A percentile compares a stretch with the other conserved stretches of the same genome.
These are phyloP conservation scores for Epinotia ramella DNA, from an alignment of 2,888 invertebrate genomes.

Conservation along the genomic window DNA sequence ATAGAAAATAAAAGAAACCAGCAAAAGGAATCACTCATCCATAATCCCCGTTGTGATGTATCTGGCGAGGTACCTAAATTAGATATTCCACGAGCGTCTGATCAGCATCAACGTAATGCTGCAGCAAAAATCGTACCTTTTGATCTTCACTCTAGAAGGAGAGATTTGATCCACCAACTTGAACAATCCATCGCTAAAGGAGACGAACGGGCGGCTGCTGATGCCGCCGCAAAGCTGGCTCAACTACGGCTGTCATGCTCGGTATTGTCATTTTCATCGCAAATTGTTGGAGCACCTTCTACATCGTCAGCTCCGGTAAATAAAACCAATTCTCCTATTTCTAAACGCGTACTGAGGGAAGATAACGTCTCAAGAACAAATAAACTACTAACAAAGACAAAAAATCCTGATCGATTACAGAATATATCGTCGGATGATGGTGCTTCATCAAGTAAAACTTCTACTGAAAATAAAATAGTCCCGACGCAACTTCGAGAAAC, in stretches of 20 bases:
- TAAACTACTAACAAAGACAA: not conserved
- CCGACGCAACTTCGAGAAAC: not conserved
- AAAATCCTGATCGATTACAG: slow-evolving; percentile 6
- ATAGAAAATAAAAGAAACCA: slow-evolving; percentile 5
- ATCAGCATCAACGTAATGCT: slow-evolving; percentile 17
- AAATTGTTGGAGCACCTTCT: slow-evolving; percentile 66
- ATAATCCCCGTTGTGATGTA: not conserved
- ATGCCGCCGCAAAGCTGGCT: slow-evolving; percentile 91
- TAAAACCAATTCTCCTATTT: slow-evolving; percentile 8
- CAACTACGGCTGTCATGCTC: slow-evolving; percentile 91
- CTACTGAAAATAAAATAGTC: slow-evolving; percentile 7
- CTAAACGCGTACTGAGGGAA: slow-evolving; percentile 5
- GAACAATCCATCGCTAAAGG: slow-evolving; percentile 92
- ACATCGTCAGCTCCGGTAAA: slow-evolving; percentile 47
- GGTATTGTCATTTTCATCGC: slow-evolving; percentile 81
- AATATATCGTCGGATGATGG: not conserved
- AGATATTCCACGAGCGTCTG: not conserved
- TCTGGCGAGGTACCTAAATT: slow-evolving; percentile 7
- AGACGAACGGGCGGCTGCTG: slow-evolving; percentile 90
- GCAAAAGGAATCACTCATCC: not conserved
- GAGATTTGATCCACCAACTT: slow-evolving; percentile 87
- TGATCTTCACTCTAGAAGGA: slow-evolving; percentile 68
- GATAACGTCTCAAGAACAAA: not conserved
- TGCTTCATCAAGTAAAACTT: slow-evolving; percentile 12
- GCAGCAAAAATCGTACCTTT: slow-evolving; percentile 48